phyloP scores from a whole-genome alignment of 2,888 invertebrate species.

The Heteromyza rotundicornis region DNA sequence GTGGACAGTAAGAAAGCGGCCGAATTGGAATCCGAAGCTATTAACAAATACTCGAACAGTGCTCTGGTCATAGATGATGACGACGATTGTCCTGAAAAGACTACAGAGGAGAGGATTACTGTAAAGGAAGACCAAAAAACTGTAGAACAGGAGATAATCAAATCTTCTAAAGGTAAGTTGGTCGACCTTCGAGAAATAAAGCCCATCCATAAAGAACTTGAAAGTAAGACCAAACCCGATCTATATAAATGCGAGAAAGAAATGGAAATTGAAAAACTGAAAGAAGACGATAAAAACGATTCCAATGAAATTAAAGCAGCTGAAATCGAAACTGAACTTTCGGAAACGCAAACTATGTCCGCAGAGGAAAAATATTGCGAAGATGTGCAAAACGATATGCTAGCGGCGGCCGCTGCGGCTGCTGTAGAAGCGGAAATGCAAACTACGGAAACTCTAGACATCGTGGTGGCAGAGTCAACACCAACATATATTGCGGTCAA shows the following conservation, averaged over 20 bases:
- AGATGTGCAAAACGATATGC: slow-evolving; percentile 28
- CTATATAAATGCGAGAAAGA: too few relatives aligned
- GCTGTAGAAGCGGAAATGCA: slow-evolving; percentile 18
- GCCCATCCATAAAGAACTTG: neutral
- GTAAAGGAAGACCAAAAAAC: too few relatives aligned
- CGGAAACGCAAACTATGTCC: too few relatives aligned
- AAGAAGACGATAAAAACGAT: too few relatives aligned
- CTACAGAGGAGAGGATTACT: neutral
- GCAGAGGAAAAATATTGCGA: neutral
- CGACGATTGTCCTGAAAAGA: slow-evolving; percentile 4
- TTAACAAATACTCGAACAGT: neutral
- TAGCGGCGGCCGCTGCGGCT: slow-evolving; percentile 26
- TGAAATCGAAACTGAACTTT: neutral
- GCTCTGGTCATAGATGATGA: slow-evolving; percentile 19
- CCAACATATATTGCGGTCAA: neutral
- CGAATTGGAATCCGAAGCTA: slow-evolving; percentile 11
- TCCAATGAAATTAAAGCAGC: neutral
- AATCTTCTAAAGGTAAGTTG: too few relatives aligned
- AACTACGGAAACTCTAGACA: neutral
- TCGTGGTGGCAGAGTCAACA: neutral
- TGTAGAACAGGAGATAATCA: too few relatives aligned
- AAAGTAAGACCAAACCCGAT: neutral
- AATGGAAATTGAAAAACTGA: too few relatives aligned
- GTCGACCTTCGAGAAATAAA: neutral
- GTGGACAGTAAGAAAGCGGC: slow-evolving; percentile 23